Evolutionary conservation across 2,797 vertebrate species (phyloP).

Genomic region (Clarias platycephalus): DNA sequence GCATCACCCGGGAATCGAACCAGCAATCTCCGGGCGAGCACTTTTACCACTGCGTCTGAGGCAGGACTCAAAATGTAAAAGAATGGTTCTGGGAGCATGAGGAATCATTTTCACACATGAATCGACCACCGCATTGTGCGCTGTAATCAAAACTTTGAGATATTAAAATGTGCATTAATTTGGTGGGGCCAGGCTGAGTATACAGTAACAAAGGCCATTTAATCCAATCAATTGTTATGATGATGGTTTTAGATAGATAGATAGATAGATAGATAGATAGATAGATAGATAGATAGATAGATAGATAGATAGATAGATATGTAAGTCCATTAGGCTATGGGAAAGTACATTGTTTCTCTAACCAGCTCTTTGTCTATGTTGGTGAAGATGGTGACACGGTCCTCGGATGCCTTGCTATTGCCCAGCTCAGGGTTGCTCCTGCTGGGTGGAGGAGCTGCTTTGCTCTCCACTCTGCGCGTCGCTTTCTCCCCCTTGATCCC

Average conservation of each 20-base stretch:
- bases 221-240: no score
- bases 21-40: no score
- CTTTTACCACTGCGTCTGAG: no score
- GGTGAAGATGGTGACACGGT: slow-evolving; percentile 66
- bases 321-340: not conserved
- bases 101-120: no score
- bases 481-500: slow-evolving; percentile 75
- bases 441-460: slow-evolving; percentile 66
- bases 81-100: no score
- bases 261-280: not conserved
- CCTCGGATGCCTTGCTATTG: slow-evolving; percentile 63
- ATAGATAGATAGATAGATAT: not conserved
- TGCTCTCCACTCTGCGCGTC: slow-evolving; percentile 72
- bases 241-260: not conserved
- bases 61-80: no score
- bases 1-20: no score
- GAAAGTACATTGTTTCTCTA: slow-evolving; percentile 50
- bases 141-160: no score
- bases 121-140: not conserved
- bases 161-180: no score
- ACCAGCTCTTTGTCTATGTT: slow-evolving; percentile 76
- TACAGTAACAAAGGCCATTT: no score
- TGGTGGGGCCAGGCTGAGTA: no score
- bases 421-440: slow-evolving; percentile 70
- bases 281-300: not conserved